These are phyloP conservation scores for Ectropis crepuscularia DNA, from an alignment of 2,888 invertebrate genomes.

Conservation along the genomic window DNA sequence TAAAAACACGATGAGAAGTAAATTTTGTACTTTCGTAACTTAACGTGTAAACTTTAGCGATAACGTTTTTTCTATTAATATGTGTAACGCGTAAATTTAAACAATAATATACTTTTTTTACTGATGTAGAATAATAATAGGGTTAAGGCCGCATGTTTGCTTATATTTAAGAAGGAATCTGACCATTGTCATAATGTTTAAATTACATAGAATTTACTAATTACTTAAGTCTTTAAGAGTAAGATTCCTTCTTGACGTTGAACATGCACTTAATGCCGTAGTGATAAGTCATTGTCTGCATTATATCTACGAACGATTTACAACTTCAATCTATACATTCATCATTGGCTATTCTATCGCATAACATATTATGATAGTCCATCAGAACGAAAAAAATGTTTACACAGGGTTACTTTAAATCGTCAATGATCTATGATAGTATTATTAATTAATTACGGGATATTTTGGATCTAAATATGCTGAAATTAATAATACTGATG, in stretches of 20 bases:
- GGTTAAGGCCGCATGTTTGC: constrained; percentile 64
- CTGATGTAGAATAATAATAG: constrained; percentile 83
- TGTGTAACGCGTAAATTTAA: constrained; percentile 75
- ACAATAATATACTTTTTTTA: constrained; percentile 79
- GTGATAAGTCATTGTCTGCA: constrained; percentile 69
- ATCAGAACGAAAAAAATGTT: constrained; percentile 3
- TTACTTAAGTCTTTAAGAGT: constrained; percentile 42
- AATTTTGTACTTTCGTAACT: constrained; percentile 82
- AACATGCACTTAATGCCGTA: constrained; percentile 58
- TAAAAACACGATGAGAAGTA: constrained; percentile 58
- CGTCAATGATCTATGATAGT: too few species aligned
- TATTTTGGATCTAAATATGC: too few species aligned
- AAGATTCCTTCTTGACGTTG: constrained; percentile 64
- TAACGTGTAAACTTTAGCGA: constrained; percentile 73
- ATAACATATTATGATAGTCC: constrained; percentile 16
- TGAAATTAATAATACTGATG: too few species aligned
- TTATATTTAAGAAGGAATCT: constrained; percentile 64
- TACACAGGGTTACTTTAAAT: too few species aligned
- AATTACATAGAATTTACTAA: constrained; percentile 44
- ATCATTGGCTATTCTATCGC: constrained; percentile 34
- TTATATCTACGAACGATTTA: constrained; percentile 71
- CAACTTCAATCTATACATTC: constrained; percentile 46
- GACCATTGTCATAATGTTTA: constrained; percentile 34
- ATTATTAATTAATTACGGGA: too few species aligned
- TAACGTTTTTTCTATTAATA: constrained; percentile 79